Conservation (phyloP, 2,888 invertebrate species). For the Dynastes hyllus region DNA sequence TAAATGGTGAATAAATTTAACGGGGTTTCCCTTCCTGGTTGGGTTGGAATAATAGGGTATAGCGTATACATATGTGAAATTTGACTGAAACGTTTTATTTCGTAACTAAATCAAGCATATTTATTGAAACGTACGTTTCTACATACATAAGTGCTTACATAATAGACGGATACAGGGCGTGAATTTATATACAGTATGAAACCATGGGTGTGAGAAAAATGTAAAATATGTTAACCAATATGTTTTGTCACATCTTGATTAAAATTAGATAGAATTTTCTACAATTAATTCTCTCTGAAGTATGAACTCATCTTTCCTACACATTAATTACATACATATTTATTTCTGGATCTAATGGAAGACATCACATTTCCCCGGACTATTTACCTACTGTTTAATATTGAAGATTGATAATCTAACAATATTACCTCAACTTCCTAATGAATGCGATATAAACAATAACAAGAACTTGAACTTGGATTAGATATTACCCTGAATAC, state of each 20-base stretch:
- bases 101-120: neutral
- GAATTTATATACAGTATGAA: neutral
- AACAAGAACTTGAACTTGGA: neutral
- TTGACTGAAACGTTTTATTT: conserved; percentile 5
- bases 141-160: too few relatives aligned
- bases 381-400: too few relatives aligned
- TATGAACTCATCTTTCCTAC: too few relatives aligned
- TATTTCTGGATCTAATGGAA: too few relatives aligned
- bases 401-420: too few relatives aligned
- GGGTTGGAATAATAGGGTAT: conserved; percentile 1
- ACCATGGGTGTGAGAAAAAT: neutral
- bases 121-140: neutral
- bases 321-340: too few relatives aligned
- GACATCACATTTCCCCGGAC: too few relatives aligned
- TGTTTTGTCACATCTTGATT: too few relatives aligned
- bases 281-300: too few relatives aligned
- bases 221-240: too few relatives aligned
- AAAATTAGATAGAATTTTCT: too few relatives aligned
- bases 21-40: neutral
- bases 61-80: neutral
- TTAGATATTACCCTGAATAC: neutral
- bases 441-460: neutral
- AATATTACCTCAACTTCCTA: too few relatives aligned
- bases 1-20: conserved; percentile 6
- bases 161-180: neutral